Conservation (phyloP, 2,113 vertebrate genomes). For the Piaya cayana region DNA sequence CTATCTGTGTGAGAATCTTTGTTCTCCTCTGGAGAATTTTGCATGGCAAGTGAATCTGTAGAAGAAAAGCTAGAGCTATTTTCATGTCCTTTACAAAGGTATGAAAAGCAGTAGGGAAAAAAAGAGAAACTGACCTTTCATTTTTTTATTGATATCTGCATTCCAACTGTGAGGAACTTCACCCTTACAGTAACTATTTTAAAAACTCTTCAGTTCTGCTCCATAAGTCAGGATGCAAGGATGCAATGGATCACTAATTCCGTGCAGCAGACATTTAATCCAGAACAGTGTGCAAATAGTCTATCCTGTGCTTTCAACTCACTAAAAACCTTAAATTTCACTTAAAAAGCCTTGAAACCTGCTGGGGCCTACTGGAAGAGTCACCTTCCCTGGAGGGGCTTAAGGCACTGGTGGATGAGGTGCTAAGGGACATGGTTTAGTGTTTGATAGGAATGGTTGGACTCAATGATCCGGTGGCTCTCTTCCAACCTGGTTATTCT, state of each 20-base stretch:
- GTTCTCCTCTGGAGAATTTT: background rate
- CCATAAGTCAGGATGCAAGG: background rate
- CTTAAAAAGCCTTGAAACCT: background rate
- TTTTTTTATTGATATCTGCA: background rate
- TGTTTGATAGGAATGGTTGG: too few species aligned
- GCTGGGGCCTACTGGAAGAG: too few species aligned
- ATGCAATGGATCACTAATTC: background rate
- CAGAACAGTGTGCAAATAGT: background rate
- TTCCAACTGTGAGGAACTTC: background rate
- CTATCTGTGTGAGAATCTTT: background rate
- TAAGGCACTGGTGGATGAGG: too few species aligned
- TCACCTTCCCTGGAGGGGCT: too few species aligned
- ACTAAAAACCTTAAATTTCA: background rate
- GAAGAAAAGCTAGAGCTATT: conserved; percentile 4
- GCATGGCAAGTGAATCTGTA: background rate
- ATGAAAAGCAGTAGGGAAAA: background rate
- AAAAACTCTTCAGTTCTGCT: background rate
- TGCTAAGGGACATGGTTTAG: too few species aligned
- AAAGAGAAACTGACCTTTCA: background rate
- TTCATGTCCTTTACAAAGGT: background rate
- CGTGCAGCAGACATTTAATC: background rate
- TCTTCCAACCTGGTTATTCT: too few species aligned
- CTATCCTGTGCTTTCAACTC: background rate
- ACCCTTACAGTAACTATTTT: background rate
- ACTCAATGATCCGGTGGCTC: too few species aligned